These are phyloP conservation scores for Tricholauxania praeusta DNA, from an alignment of 2,888 invertebrate species.

Conservation along the genomic window DNA sequence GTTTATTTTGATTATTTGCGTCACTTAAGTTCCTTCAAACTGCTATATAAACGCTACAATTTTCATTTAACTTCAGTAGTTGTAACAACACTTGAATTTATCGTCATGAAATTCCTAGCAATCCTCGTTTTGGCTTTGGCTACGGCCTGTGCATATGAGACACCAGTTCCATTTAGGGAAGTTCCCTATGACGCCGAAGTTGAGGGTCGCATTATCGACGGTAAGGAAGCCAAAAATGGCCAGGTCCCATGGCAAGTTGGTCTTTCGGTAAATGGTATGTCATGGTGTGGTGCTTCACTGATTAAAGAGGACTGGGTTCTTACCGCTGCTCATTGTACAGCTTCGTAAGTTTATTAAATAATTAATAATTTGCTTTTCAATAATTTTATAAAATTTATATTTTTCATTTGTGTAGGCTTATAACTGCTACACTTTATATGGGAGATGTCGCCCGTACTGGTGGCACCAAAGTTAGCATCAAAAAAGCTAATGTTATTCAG, in stretches of 20 bases:
- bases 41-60: too few species aligned
- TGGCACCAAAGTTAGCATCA: constrained; percentile 44
- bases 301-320: constrained; percentile 55
- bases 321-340: constrained; percentile 62
- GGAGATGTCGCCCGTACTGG: constrained; percentile 48
- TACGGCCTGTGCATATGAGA: constrained; percentile 46
- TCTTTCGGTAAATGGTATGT: constrained; percentile 50
- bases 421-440: constrained; percentile 49
- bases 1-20: too few species aligned
- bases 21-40: too few species aligned
- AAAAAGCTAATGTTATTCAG: constrained; percentile 44
- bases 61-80: too few species aligned
- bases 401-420: too few species aligned
- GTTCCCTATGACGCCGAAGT: constrained; percentile 35
- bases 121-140: constrained; percentile 54
- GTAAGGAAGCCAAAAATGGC: constrained; percentile 41
- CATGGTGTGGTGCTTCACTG: constrained; percentile 61
- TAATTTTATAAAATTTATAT: too few species aligned
- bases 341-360: constrained; percentile 47
- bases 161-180: not conserved
- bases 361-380: not conserved
- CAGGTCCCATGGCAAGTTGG: constrained; percentile 59
- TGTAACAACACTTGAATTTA: too few species aligned
- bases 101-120: constrained; percentile 56
- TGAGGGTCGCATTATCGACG: constrained; percentile 52